Evolutionary conservation across 2,113 vertebrate genomes (phyloP).

Genomic region (Oncorhynchus tshawytscha): DNA sequence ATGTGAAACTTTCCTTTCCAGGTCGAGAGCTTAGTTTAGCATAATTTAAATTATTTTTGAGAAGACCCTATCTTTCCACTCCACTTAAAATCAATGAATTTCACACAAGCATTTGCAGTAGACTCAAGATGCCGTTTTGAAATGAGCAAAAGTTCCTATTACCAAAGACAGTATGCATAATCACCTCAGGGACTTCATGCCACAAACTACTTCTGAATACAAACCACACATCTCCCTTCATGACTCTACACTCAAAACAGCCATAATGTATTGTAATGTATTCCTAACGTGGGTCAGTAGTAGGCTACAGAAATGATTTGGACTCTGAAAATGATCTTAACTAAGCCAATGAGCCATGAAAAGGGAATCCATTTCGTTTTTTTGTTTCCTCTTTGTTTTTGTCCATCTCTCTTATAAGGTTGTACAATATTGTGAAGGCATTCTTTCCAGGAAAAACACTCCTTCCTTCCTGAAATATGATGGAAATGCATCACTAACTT

Average conservation of each 20-base stretch:
- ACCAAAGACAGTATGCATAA: conserved; percentile 36
- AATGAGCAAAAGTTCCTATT: conserved; percentile 7
- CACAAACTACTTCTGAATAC: conserved; percentile 46
- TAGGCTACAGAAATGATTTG: conserved; percentile 46
- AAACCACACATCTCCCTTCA: conserved; percentile 47
- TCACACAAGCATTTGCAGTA: background rate
- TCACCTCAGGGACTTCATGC: conserved; percentile 45
- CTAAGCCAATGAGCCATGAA: conserved; percentile 48
- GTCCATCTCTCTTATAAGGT: background rate
- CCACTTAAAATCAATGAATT: background rate
- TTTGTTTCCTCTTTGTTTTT: conserved; percentile 13
- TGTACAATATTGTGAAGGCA: background rate
- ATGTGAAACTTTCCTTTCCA: background rate
- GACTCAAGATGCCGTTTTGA: background rate
- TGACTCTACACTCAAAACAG: conserved; percentile 66
- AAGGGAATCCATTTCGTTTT: conserved; percentile 41
- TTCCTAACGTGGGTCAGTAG: conserved; percentile 64
- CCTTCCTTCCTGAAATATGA: too few species aligned
- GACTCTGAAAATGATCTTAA: conserved; percentile 45
- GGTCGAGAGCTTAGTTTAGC: background rate
- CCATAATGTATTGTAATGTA: conserved; percentile 73
- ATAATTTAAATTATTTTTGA: background rate
- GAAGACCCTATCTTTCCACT: background rate
- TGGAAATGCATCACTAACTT: too few species aligned
- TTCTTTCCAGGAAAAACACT: too few species aligned